A percentile compares a stretch with the other conserved stretches of the same genome.
Evolutionary conservation across 2,113 vertebrate genomes (phyloP).

Genomic region (Passer domesticus): DNA sequence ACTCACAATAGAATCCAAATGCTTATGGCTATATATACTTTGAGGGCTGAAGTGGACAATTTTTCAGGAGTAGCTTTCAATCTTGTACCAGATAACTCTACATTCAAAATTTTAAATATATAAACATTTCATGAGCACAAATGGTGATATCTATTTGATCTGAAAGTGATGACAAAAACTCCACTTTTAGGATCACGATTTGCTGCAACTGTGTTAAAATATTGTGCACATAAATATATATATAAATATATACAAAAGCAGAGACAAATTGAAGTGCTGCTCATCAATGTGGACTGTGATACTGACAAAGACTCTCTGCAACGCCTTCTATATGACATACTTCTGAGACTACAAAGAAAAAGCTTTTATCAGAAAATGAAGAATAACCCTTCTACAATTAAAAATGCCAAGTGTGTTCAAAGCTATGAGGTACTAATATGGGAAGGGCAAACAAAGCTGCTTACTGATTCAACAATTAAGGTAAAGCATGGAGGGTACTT

Average conservation of each 20-base stretch:
- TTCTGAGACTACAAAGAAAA: not conserved
- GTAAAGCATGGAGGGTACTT: slow-evolving; percentile 80
- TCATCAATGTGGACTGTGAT: fast-evolving
- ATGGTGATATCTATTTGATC: not conserved
- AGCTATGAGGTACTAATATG: not conserved
- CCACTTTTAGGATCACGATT: not conserved
- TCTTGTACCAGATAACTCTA: not conserved
- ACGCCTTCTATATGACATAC: not conserved
- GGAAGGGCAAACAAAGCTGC: slow-evolving; percentile 29
- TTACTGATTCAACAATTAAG: slow-evolving; percentile 43
- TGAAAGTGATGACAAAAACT: not conserved
- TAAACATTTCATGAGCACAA: not conserved
- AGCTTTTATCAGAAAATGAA: not conserved
- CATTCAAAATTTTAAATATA: not conserved
- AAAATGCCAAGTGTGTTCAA: not conserved
- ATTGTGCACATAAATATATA: too few relatives aligned
- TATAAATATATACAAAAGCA: not conserved
- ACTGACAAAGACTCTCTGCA: not conserved
- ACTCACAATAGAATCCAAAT: not conserved
- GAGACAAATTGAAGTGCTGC: not conserved
- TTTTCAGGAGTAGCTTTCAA: not conserved
- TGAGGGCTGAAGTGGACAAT: not conserved
- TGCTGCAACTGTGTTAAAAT: not conserved
- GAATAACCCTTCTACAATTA: not conserved
- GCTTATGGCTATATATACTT: not conserved